Conservation (phyloP, 2,888 invertebrate genomes). For the Danaus chrysippus region DNA sequence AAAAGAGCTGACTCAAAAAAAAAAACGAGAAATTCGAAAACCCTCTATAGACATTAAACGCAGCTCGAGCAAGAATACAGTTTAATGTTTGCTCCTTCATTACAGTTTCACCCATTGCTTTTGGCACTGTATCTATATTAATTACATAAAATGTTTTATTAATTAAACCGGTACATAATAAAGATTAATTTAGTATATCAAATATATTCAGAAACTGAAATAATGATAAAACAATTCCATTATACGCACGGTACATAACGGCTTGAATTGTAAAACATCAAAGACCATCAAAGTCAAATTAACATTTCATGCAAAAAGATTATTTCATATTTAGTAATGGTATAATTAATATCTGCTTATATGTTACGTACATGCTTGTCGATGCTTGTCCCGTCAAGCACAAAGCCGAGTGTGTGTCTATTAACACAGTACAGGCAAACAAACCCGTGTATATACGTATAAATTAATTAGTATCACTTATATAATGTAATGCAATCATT, state of each 20-base stretch:
- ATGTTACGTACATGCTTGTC: constrained; percentile 31
- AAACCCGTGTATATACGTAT: constrained; percentile 9
- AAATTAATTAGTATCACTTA: constrained; percentile 7
- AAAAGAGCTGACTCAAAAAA: constrained; percentile 42
- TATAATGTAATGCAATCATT: background rate
- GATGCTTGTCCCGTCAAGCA: constrained; percentile 9
- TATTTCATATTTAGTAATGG: background rate
- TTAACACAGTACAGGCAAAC: constrained; percentile 22
- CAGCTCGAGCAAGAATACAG: constrained; percentile 19
- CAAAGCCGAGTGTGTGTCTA: constrained; percentile 22
- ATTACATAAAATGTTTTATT: background rate
- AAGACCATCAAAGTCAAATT: background rate
- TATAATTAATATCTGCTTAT: background rate
- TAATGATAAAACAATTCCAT: background rate
- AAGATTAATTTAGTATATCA: background rate
- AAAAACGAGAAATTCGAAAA: constrained; percentile 40
- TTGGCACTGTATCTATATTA: constrained; percentile 39
- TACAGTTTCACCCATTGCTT: constrained; percentile 56
- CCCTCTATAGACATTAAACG: constrained; percentile 30
- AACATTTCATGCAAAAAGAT: background rate
- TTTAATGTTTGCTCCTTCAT: constrained; percentile 40
- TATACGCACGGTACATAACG: background rate
- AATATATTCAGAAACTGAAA: background rate
- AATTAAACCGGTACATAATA: background rate
- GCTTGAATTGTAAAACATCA: background rate